Percentiles rank a stretch among this genome's conserved stretches.
These are phyloP conservation scores for Leptinotarsa peninsularis DNA, from an alignment of 2,888 invertebrate genomes.

Conservation along the genomic window DNA sequence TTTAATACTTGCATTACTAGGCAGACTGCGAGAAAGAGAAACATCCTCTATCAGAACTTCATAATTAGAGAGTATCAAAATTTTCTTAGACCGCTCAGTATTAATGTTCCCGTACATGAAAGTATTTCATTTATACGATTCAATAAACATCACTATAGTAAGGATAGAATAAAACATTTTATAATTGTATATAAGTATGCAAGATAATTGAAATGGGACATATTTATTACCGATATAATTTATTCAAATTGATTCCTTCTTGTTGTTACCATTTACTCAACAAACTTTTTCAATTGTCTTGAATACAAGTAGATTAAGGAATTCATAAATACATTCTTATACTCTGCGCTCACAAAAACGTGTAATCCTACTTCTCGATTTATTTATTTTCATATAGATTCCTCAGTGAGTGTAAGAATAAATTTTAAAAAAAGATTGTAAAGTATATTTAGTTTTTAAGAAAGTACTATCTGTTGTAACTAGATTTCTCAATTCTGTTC, in stretches of 20 bases:
- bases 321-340: slow-evolving; percentile 45
- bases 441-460: slow-evolving; percentile 50
- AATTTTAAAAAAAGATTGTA: slow-evolving; percentile 50
- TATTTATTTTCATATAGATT: slow-evolving; percentile 41
- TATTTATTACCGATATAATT: slow-evolving; percentile 44
- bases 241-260: slow-evolving; percentile 42
- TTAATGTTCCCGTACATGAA: slow-evolving; percentile 41
- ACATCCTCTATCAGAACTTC: neutral
- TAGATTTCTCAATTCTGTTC: slow-evolving; percentile 44
- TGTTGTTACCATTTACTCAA: slow-evolving; percentile 46
- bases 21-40: neutral
- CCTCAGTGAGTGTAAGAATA: slow-evolving; percentile 44
- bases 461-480: slow-evolving; percentile 51
- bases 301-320: slow-evolving; percentile 41
- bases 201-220: slow-evolving; percentile 39
- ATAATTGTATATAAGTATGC: slow-evolving; percentile 52
- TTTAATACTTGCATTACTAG: neutral
- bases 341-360: slow-evolving; percentile 38
- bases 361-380: slow-evolving; percentile 27
- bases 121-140: slow-evolving; percentile 46
- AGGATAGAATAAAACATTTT: slow-evolving; percentile 47
- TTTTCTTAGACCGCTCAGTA: slow-evolving; percentile 37
- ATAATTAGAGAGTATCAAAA: neutral
- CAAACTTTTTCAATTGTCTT: slow-evolving; percentile 38
- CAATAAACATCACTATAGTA: slow-evolving; percentile 46